phyloP scores from a whole-genome alignment of 2,113 vertebrate species.

The Columba livia region DNA sequence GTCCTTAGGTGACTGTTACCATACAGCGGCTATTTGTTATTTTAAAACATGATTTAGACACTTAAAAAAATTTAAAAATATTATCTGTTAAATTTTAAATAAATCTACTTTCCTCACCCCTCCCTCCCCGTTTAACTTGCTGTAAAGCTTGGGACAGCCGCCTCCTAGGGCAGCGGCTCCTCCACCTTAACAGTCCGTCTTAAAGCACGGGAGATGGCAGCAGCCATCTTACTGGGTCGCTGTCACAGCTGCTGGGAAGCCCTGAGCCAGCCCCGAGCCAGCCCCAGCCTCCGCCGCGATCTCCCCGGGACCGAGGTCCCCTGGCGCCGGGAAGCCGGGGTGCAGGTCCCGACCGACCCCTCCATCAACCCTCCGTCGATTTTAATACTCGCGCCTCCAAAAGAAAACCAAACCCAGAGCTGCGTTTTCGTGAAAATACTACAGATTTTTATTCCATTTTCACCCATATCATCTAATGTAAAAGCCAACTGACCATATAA shows the following conservation, averaged over 20 bases:
- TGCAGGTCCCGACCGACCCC: not conserved
- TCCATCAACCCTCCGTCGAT: not conserved
- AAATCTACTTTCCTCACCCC: no score
- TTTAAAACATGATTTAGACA: not conserved
- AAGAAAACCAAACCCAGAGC: not conserved
- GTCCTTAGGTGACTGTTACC: not conserved
- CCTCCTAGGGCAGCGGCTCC: not conserved
- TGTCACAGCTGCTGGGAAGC: not conserved
- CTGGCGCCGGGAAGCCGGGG: no score
- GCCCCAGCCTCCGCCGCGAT: not conserved
- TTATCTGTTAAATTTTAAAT: not conserved
- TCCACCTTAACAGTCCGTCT: conserved; percentile 26
- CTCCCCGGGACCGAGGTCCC: no score
- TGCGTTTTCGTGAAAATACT: not conserved
- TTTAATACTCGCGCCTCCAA: not conserved
- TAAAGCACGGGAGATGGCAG: not conserved
- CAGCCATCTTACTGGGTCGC: conserved; percentile 54
- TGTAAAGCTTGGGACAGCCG: not conserved
- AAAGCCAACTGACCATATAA: not conserved
- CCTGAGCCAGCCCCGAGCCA: not conserved
- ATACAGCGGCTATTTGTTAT: not conserved
- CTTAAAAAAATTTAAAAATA: not conserved
- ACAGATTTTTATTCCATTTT: not conserved
- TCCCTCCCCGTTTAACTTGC: rapidly evolving
- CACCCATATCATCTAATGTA: not conserved